These are phyloP conservation scores for Halisarca cf. caerulea DNA, from an alignment of 37 sponge, comb jelly and placozoan species.

Conservation along the genomic window DNA sequence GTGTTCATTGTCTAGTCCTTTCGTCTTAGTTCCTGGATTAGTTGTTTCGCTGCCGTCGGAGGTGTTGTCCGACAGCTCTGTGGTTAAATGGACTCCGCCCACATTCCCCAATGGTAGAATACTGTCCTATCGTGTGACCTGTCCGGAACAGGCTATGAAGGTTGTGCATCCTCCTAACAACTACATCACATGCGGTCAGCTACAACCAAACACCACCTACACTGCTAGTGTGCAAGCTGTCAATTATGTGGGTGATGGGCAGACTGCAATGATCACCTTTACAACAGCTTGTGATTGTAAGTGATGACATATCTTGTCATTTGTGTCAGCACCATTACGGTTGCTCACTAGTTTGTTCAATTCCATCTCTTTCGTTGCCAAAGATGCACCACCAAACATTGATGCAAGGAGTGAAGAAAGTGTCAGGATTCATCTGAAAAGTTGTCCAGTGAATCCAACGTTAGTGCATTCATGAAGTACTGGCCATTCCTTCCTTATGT, in stretches of 20 bases:
- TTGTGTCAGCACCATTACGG: background rate
- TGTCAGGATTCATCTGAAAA: no score
- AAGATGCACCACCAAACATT: no score
- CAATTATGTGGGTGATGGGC: background rate
- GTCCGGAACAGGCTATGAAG: background rate
- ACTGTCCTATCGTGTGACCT: background rate
- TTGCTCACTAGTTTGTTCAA: background rate
- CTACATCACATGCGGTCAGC: background rate
- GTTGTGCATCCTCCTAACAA: background rate
- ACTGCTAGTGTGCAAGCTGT: background rate
- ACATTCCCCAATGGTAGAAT: background rate
- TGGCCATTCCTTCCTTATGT: no score
- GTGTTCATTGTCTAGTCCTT: no score
- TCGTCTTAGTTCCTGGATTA: background rate
- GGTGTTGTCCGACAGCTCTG: background rate
- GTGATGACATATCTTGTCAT: no score
- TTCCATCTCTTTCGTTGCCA: no score
- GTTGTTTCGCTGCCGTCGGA: background rate
- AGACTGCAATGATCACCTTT: background rate
- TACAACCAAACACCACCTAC: background rate
- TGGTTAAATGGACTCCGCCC: background rate
- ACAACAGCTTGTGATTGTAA: slow-evolving; percentile 8
- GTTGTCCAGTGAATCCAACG: no score
- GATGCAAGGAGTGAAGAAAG: no score
- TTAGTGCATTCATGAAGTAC: no score